Percentiles rank a stretch among this genome's conserved stretches.
Evolutionary conservation across 1,140 invertebrate species (phyloP).

Genomic region (Eumeta japonica): DNA sequence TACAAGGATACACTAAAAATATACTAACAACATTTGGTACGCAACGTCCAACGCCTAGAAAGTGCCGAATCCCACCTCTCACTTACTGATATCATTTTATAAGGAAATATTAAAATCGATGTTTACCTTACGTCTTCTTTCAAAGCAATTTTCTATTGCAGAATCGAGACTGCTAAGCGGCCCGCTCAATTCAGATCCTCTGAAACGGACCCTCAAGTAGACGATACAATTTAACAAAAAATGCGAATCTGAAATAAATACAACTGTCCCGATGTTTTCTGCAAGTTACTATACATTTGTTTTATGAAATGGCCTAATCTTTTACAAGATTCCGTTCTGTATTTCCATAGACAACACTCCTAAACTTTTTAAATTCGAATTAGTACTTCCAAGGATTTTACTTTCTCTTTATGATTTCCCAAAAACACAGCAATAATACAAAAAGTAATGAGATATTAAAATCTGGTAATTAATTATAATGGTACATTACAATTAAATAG

Average conservation of each 20-base stretch:
- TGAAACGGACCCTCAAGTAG: constrained; percentile 49
- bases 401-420: no score
- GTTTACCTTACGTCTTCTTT: constrained; percentile 58
- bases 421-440: no score
- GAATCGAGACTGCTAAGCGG: constrained; percentile 56
- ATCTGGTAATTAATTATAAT: no score
- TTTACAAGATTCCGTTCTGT: constrained; percentile 60
- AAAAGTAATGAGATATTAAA: no score
- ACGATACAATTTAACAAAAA: constrained; percentile 56
- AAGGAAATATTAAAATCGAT: constrained; percentile 55
- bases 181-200: constrained; percentile 48
- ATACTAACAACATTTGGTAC: constrained; percentile 49
- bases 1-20: constrained; percentile 58
- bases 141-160: constrained; percentile 57
- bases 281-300: constrained; percentile 60
- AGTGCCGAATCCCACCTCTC: constrained; percentile 24
- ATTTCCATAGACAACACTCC: constrained; percentile 53
- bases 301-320: constrained; percentile 60
- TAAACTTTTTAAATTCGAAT: constrained; percentile 49
- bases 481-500: no score
- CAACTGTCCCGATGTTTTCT: constrained; percentile 58
- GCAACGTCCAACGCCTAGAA: constrained; percentile 25
- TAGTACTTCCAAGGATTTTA: no score
- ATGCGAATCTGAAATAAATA: constrained; percentile 58
- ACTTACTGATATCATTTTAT: constrained; percentile 40